phyloP scores from a whole-genome alignment of 1,140 invertebrate genomes.

The Macrobrachium rosenbergii region DNA sequence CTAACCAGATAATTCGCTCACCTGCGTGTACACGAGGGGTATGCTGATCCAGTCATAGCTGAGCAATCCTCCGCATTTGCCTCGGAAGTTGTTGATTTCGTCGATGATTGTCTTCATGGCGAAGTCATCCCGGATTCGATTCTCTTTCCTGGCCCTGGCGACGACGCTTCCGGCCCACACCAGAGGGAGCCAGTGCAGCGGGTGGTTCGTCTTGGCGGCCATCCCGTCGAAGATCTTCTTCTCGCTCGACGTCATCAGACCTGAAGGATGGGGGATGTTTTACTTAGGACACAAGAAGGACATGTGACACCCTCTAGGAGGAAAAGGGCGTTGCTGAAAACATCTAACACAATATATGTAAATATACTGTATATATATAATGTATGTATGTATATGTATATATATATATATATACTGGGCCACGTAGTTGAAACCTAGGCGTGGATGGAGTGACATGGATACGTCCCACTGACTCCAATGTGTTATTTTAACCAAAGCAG shows the following conservation, averaged over 20 bases:
- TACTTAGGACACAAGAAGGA: background rate
- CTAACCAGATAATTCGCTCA: constrained; percentile 48
- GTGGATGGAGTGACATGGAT: no score
- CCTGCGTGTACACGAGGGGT: constrained; percentile 76
- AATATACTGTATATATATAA: no score
- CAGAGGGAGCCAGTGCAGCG: constrained; percentile 93
- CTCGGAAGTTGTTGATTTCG: constrained; percentile 70
- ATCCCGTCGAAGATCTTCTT: constrained; percentile 82
- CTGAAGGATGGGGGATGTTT: constrained; percentile 68
- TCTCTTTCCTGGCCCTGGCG: constrained; percentile 74
- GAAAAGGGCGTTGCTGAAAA: background rate
- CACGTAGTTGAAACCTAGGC: no score
- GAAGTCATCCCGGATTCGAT: constrained; percentile 75
- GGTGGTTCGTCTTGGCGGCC: constrained; percentile 85
- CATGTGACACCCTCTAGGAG: background rate
- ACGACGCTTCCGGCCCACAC: constrained; percentile 76
- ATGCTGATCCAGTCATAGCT: constrained; percentile 77
- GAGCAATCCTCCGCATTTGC: constrained; percentile 72
- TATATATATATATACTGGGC: no score
- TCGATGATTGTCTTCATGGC: constrained; percentile 74
- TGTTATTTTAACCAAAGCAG: no score
- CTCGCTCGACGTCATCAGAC: constrained; percentile 88
- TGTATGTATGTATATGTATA: no score
- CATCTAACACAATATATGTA: no score
- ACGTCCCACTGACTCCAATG: no score